Evolutionary conservation across 2,888 invertebrate species (phyloP).

Genomic region (Herminia tarsipennalis): DNA sequence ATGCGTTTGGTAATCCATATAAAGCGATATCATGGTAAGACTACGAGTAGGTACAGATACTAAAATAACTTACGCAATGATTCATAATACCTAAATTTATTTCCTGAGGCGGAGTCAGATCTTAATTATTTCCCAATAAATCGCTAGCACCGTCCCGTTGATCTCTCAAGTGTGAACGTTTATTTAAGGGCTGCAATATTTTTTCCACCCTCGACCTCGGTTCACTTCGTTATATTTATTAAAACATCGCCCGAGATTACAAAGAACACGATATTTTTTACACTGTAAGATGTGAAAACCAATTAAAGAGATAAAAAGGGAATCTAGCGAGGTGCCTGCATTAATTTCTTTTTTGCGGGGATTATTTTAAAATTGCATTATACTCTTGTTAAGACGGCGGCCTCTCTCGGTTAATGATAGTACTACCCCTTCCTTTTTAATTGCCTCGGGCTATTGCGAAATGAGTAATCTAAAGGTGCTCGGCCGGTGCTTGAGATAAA

Average conservation of each 20-base stretch:
- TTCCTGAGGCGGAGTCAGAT: constrained; percentile 52
- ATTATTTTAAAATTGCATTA: constrained; percentile 86
- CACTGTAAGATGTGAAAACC: constrained; percentile 86
- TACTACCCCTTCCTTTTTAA: constrained; percentile 84
- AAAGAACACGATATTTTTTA: constrained; percentile 85
- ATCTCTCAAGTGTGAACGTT: constrained; percentile 84
- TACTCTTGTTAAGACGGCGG: constrained; percentile 84
- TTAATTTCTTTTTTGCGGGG: constrained; percentile 85
- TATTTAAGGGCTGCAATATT: constrained; percentile 82
- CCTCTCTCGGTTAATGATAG: constrained; percentile 81
- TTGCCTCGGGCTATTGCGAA: constrained; percentile 83
- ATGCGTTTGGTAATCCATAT: no score
- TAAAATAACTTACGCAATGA: no score
- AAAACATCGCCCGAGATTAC: constrained; percentile 86
- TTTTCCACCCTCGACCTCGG: constrained; percentile 69
- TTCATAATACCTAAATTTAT: constrained; percentile 63
- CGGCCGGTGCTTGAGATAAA: constrained; percentile 72
- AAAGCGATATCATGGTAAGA: no score
- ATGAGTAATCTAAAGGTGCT: constrained; percentile 83
- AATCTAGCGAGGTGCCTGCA: constrained; percentile 84
- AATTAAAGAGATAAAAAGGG: constrained; percentile 86
- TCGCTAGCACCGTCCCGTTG: constrained; percentile 75
- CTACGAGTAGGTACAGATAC: no score
- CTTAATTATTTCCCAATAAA: constrained; percentile 84
- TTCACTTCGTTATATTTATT: constrained; percentile 86